Percentiles rank a stretch among this genome's conserved stretches.
Evolutionary conservation across 2,113 vertebrate genomes (phyloP).

Genomic region (Centropristis striata): DNA sequence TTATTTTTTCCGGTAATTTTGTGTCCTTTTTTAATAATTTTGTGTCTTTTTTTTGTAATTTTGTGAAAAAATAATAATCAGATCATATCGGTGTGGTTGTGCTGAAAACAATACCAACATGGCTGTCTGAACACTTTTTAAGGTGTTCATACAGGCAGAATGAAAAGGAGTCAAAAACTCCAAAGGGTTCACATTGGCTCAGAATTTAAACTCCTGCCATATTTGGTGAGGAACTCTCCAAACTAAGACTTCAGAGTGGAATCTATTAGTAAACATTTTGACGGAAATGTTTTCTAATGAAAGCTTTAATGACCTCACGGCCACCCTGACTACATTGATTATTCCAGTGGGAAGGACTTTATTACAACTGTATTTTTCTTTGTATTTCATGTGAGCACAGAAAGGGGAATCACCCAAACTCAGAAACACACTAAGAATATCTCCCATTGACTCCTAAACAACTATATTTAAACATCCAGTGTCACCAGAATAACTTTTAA

Average conservation of each 20-base stretch:
- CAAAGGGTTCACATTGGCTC: not conserved
- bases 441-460: not conserved
- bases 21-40: too few relatives aligned
- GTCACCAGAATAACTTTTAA: constrained; percentile 27
- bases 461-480: constrained; percentile 28
- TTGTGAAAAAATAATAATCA: too few relatives aligned
- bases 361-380: not conserved
- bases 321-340: too few relatives aligned
- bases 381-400: not conserved
- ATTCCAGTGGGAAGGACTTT: not conserved
- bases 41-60: too few relatives aligned
- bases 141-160: too few relatives aligned
- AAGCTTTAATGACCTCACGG: not conserved
- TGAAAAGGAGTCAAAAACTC: too few relatives aligned
- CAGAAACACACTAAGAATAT: constrained; percentile 38
- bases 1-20: too few relatives aligned
- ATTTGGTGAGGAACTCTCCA: not conserved
- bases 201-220: not conserved
- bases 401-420: constrained; percentile 51
- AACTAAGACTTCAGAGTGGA: not conserved
- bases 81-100: too few relatives aligned
- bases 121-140: too few relatives aligned
- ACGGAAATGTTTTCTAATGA: not conserved
- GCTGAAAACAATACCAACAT: too few relatives aligned
- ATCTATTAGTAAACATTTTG: not conserved